phyloP scores from a whole-genome alignment of 1,140 invertebrate genomes.

The Drosophila ohnishii region DNA sequence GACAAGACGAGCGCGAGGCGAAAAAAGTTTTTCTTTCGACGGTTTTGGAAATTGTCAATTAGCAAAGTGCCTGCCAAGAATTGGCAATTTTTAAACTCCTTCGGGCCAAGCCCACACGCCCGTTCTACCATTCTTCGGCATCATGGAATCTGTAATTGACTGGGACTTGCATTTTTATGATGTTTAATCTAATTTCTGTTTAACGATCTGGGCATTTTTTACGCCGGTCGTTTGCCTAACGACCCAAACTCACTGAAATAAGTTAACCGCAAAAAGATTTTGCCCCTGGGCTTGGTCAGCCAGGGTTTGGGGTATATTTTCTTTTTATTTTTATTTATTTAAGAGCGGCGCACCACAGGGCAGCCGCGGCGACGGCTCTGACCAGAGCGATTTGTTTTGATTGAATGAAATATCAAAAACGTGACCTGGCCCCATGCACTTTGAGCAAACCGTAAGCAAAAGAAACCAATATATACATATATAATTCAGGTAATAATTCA shows the following conservation, averaged over 20 bases:
- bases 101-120: slow-evolving; percentile 7
- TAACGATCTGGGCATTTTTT: slow-evolving; percentile 56
- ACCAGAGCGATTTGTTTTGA: slow-evolving; percentile 76
- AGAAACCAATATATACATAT: slow-evolving; percentile 34
- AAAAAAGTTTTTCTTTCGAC: slow-evolving; percentile 43
- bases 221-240: slow-evolving; percentile 65
- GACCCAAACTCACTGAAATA: slow-evolving; percentile 53
- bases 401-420: slow-evolving; percentile 82
- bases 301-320: slow-evolving; percentile 11
- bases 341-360: slow-evolving; percentile 36
- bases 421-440: slow-evolving; percentile 68
- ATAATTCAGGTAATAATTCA: slow-evolving; percentile 42
- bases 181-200: slow-evolving; percentile 75
- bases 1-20: slow-evolving; percentile 9
- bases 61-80: slow-evolving; percentile 70
- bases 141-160: slow-evolving; percentile 57
- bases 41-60: slow-evolving; percentile 75
- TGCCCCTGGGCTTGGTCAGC: slow-evolving; percentile 23
- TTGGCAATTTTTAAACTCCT: slow-evolving; percentile 49
- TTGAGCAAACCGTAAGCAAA: slow-evolving; percentile 25
- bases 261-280: slow-evolving; percentile 57
- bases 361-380: not conserved
- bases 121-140: not conserved
- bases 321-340: slow-evolving; percentile 74
- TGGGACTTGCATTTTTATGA: slow-evolving; percentile 73